phyloP scores from a whole-genome alignment of 1,140 invertebrate species.

The Drosophila lacteicornis region DNA sequence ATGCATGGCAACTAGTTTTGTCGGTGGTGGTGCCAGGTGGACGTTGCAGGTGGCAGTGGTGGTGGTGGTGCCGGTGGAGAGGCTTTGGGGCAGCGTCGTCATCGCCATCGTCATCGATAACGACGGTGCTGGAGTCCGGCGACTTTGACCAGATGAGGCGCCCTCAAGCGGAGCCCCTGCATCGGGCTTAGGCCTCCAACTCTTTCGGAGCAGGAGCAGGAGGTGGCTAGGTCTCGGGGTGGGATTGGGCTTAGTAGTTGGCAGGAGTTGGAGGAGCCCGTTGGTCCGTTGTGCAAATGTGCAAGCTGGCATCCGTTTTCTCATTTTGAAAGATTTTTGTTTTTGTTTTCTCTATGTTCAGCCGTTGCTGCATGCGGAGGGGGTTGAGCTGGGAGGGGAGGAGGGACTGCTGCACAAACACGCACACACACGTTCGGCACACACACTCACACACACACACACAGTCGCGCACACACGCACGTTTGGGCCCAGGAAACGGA shows the following conservation, averaged over 20 bases:
- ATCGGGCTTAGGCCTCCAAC: constrained; percentile 57
- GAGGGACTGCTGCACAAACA: constrained; percentile 29
- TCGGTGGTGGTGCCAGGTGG: constrained; percentile 32
- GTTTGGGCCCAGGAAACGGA: constrained; percentile 79
- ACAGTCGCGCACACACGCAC: constrained; percentile 45
- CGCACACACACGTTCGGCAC: constrained; percentile 10
- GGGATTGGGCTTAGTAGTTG: constrained; percentile 19
- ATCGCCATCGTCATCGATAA: constrained; percentile 75
- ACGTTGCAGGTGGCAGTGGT: constrained; percentile 13
- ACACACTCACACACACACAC: no score
- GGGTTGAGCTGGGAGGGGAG: background rate
- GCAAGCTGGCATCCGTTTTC: constrained; percentile 80
- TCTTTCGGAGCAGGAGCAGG: background rate
- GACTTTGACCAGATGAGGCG: constrained; percentile 66
- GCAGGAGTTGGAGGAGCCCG: constrained; percentile 18
- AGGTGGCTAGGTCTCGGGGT: background rate
- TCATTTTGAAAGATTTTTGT: constrained; percentile 78
- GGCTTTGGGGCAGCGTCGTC: constrained; percentile 57
- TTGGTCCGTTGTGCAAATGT: constrained; percentile 77
- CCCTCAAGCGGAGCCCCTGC: constrained; percentile 53
- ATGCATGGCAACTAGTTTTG: constrained; percentile 67
- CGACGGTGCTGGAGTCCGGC: constrained; percentile 56
- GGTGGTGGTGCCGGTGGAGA: constrained; percentile 28
- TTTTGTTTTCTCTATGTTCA: constrained; percentile 72
- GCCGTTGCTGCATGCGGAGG: constrained; percentile 54